A percentile compares a stretch with the other conserved stretches of the same genome.
phyloP scores from a whole-genome alignment of 1,140 invertebrate species.

The Anagrus nilaparvatae region DNA sequence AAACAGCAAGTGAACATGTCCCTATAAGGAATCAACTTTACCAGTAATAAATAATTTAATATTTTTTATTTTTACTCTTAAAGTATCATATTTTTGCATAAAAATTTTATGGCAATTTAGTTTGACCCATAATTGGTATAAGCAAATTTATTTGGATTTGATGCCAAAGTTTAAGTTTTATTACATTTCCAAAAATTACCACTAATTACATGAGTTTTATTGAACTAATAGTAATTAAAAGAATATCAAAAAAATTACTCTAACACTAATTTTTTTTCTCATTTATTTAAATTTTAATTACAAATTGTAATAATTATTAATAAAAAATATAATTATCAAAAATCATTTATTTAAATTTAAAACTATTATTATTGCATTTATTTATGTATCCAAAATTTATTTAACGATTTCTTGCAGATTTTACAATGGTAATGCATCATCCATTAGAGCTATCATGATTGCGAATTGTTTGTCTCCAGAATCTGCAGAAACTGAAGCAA shows the following conservation, averaged over 20 bases:
- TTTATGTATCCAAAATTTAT: background rate
- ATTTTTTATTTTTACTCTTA: background rate
- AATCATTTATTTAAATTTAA: background rate
- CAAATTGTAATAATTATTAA: too few relatives aligned
- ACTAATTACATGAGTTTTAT: background rate
- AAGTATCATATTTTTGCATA: background rate
- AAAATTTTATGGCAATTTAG: slow-evolving; percentile 3
- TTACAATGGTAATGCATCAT: slow-evolving; percentile 75
- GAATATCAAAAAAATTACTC: background rate
- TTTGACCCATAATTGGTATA: background rate
- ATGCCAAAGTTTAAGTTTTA: slow-evolving; percentile 4
- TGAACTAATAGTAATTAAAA: slow-evolving; percentile 4
- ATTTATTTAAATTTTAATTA: background rate
- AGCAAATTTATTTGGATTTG: background rate
- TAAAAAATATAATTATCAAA: background rate
- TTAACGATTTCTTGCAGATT: slow-evolving; percentile 53
- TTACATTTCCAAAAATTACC: background rate
- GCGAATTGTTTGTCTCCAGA: slow-evolving; percentile 52
- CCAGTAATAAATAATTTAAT: slow-evolving; percentile 27
- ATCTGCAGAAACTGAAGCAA: slow-evolving; percentile 26
- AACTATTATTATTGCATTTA: background rate
- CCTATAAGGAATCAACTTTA: slow-evolving; percentile 72
- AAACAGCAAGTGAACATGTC: slow-evolving; percentile 68
- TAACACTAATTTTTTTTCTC: background rate
- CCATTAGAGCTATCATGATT: slow-evolving; percentile 65